phyloP scores from a whole-genome alignment of 2,797 vertebrate species.

The Picus viridis region DNA sequence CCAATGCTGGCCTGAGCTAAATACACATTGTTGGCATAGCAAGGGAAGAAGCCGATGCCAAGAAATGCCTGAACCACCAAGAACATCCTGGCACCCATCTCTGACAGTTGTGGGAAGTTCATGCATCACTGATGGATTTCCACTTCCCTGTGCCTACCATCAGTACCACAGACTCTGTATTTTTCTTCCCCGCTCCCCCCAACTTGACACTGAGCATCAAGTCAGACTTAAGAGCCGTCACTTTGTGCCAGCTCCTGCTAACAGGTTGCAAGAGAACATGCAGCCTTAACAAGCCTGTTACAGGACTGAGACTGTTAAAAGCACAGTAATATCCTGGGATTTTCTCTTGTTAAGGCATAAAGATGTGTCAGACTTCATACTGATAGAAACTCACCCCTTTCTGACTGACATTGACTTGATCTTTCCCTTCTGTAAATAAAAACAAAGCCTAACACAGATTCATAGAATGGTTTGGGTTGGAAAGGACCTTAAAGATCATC shows the following conservation, averaged over 20 bases:
- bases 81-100: background rate
- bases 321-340: background rate
- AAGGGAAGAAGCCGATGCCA: background rate
- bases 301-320: background rate
- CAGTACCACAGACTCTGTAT: background rate
- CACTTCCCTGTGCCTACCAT: background rate
- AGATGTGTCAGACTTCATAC: background rate
- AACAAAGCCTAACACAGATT: background rate
- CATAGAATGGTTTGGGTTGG: no score
- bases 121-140: background rate
- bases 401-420: background rate
- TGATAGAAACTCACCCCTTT: background rate
- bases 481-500: no score
- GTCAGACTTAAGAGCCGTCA: background rate
- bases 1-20: background rate
- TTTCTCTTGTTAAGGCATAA: background rate
- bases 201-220: background rate
- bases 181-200: background rate
- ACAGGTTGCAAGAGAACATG: background rate
- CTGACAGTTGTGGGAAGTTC: background rate
- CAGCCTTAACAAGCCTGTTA: background rate
- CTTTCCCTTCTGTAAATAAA: background rate
- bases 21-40: fast-evolving
- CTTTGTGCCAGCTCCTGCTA: background rate
- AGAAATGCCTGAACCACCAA: background rate